Evolutionary conservation across 2,888 invertebrate genomes (phyloP), one percentile per base, ranked within the genome.

Genomic region (Cepaea hortensis): DNA sequence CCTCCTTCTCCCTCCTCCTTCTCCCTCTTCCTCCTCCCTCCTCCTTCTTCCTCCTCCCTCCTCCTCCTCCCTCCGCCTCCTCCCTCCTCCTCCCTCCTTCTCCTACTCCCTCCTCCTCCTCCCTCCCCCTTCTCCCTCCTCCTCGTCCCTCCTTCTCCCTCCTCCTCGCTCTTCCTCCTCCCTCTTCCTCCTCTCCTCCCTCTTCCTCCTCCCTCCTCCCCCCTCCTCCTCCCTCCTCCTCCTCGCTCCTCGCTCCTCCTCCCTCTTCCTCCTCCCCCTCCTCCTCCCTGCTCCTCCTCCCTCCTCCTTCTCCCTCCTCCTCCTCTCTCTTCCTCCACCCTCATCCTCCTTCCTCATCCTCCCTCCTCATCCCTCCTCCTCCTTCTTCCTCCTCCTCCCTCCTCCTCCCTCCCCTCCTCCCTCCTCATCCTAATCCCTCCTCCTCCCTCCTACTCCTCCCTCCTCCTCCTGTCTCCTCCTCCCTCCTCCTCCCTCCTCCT

Each of bases 11-110:
- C 73, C 46, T n/a, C n/a, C n/a, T n/a, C 23, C 50, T 13, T 72
- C 23, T 46, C 48, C 48, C 73, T 72, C 46, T 83, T 35, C 46
- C 50, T 15, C 20, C 9, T 73, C 73, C n/a, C 20, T 73, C 48
- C 23, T 72, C 83, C 50, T 13, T 72, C 73, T 70, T n/a, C n/a
- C n/a, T 15, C 46, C 62, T 84, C 75, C 18, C 11, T n/a, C n/a
- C n/a, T n/a, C n/a, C n/a, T n/a, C n/a, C n/a, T n/a, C n/a, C n/a
- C n/a, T n/a, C n/a, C n/a, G n/a, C n/a, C n/a, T n/a, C n/a, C n/a
- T n/a, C n/a, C n/a, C n/a, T n/a, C n/a, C n/a, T n/a, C n/a, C n/a
- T n/a, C n/a, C n/a, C n/a, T n/a, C n/a, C n/a, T n/a, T n/a, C n/a
- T n/a, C n/a, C n/a, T n/a, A n/a, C n/a, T n/a, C n/a, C n/a, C n/a